Base-by-base conservation (phyloP, 2,113 vertebrate species). In the Petrocephalus microphthalmus region DNA sequence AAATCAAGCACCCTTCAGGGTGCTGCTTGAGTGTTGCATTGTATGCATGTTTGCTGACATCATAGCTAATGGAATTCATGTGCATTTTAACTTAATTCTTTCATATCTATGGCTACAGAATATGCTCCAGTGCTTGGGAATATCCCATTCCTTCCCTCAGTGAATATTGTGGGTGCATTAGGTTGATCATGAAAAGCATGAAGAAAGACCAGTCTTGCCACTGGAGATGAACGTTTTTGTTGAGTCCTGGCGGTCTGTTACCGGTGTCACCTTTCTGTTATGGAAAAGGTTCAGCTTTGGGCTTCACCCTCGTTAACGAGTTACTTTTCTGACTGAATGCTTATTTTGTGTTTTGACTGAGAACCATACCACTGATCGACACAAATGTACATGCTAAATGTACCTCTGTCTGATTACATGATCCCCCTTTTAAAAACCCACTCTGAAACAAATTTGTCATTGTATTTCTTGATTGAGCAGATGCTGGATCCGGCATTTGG, bases 171-270 rank as follows among this genome's bases (percentile, higher is more conserved):
- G 29, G 53, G 56, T 10, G n/a, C 17, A 57, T 11, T 13, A 60
- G 33, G 45, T 7, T 22, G 25, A 20, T 47, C 25, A 3, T 45
- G 29, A 45, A 60, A 86, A 86, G 29, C 54, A 86, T 60, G 85
- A 86, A 54, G 85, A 86, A 45, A 86, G 33, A 45, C 85, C 53
- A 29, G 85, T 86, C 54, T 60, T 19, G 29, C 37, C 54, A 45
- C 54, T 60, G 56, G 20, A 57, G 42, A 45, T 45, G 85, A 85
- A 85, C 7, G 8, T 49, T 29, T 29, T 11, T 51, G 45, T 54
- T 86, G 85, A 86, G 33, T 29, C 33, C 47, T 29, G 22, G 29
- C 33, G 37, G 53, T 33, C 22, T 60, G 33, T 29, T 45, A 22
- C 54, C 13, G 33, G 49, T 56, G 25, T 86, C 33, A 57, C 53